A percentile compares a stretch with the other conserved stretches of the same genome.
Conservation (phyloP, 1,140 invertebrate genomes). For the Bemisia tabaci region DNA sequence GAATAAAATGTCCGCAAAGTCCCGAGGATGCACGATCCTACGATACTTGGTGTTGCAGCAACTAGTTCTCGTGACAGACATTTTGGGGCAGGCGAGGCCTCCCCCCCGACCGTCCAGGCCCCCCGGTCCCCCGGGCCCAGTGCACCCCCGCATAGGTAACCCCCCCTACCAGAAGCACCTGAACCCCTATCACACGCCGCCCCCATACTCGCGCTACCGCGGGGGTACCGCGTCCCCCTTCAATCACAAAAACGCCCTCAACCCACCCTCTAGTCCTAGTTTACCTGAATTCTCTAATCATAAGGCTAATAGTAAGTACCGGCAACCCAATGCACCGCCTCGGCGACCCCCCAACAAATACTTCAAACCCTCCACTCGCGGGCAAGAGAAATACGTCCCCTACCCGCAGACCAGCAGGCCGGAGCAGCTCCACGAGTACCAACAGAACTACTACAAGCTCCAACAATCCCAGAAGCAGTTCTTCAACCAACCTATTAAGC, state of each 20-base stretch:
- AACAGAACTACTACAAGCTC: not conserved
- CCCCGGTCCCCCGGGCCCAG: too few species aligned
- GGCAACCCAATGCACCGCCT: not conserved
- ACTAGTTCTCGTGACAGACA: not conserved
- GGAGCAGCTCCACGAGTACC: not conserved
- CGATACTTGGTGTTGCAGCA: not conserved
- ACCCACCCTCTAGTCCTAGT: not conserved
- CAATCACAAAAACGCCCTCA: not conserved
- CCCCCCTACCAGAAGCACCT: not conserved
- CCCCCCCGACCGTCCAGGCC: not conserved
- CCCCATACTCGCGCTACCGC: not conserved
- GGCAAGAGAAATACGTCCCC: not conserved
- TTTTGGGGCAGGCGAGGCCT: not conserved
- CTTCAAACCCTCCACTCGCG: not conserved
- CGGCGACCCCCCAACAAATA: not conserved
- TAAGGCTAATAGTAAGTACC: not conserved
- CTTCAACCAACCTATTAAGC: not conserved
- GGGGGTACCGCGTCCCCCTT: not conserved
- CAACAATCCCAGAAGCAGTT: not conserved
- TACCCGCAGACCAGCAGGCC: not conserved
- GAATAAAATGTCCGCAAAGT: not conserved
- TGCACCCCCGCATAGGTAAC: not conserved
- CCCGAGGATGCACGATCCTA: not conserved
- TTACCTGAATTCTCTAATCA: not conserved
- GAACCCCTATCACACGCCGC: not conserved